Evolutionary conservation across 2,888 invertebrate genomes (phyloP).

Genomic region (Orthosia gothica): DNA sequence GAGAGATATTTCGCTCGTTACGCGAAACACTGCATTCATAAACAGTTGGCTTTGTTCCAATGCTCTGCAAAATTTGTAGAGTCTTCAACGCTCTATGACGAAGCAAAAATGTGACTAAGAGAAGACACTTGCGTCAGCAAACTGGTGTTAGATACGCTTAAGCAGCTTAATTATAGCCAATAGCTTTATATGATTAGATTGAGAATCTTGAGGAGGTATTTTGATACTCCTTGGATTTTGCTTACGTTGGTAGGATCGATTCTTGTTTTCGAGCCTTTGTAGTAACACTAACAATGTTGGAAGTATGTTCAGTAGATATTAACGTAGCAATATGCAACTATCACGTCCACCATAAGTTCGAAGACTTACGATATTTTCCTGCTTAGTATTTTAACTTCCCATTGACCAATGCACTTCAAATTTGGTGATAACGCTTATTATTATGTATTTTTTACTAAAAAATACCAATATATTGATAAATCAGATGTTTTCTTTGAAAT

Average conservation of each 20-base stretch:
- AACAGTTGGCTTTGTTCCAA: conserved; percentile 85
- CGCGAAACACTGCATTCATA: conserved; percentile 84
- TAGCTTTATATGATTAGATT: conserved; percentile 46
- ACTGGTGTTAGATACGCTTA: conserved; percentile 65
- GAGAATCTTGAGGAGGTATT: conserved; percentile 31
- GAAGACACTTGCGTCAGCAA: conserved; percentile 69
- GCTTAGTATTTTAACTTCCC: too few species aligned
- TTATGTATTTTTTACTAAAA: too few species aligned
- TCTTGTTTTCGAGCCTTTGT: background rate
- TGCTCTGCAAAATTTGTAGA: conserved; percentile 82
- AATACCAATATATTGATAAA: too few species aligned
- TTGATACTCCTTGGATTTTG: conserved; percentile 36
- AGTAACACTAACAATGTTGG: conserved; percentile 13
- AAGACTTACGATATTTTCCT: too few species aligned
- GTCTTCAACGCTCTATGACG: conserved; percentile 79
- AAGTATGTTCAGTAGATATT: too few species aligned
- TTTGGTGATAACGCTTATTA: too few species aligned
- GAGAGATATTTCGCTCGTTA: conserved; percentile 83
- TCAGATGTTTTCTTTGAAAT: too few species aligned
- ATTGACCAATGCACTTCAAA: too few species aligned
- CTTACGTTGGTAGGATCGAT: background rate
- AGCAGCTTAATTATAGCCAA: conserved; percentile 68
- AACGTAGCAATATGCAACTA: too few species aligned
- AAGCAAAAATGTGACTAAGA: conserved; percentile 84
- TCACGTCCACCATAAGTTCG: too few species aligned